Evolutionary conservation across 2,888 invertebrate genomes (phyloP).

Genomic region (Leptinotarsa tumamoca): DNA sequence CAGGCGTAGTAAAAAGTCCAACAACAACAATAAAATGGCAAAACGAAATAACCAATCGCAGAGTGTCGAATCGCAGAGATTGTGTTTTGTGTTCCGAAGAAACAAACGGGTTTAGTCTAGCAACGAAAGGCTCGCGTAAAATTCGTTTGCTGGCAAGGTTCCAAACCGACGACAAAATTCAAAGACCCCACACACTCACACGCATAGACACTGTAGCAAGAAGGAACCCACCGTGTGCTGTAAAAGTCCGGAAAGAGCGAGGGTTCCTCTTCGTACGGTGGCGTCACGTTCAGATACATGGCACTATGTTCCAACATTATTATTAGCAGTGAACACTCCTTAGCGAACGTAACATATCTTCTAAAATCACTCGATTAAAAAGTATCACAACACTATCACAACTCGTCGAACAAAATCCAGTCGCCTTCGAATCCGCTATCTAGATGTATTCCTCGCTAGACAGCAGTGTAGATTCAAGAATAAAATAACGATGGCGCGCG

Average conservation of each 20-base stretch:
- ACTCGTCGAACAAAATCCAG: conserved; percentile 27
- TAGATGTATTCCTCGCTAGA: conserved; percentile 26
- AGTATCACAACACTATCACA: conserved; percentile 41
- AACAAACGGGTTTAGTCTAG: conserved; percentile 49
- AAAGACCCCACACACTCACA: conserved; percentile 43
- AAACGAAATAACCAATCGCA: conserved; percentile 38
- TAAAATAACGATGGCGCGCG: conserved; percentile 33
- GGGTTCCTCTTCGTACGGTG: conserved; percentile 63
- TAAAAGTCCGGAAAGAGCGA: conserved; percentile 65
- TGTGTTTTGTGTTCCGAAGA: conserved; percentile 45
- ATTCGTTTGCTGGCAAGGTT: conserved; percentile 45
- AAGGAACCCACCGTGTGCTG: conserved; percentile 61
- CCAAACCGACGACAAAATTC: conserved; percentile 39
- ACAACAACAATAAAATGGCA: conserved; percentile 36
- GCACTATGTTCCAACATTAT: conserved; percentile 64
- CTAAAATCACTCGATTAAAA: conserved; percentile 36
- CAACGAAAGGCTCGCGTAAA: conserved; percentile 46
- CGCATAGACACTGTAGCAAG: conserved; percentile 12
- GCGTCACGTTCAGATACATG: conserved; percentile 64
- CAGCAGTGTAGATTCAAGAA: conserved; percentile 54
- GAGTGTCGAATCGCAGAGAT: conserved; percentile 46
- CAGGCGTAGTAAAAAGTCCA: conserved; percentile 13
- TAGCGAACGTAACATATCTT: conserved; percentile 30
- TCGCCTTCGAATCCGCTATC: not conserved
- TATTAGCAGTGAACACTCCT: conserved; percentile 34